Evolutionary conservation across 2,113 vertebrate genomes (phyloP).

Genomic region (Pelecanus crispus): DNA sequence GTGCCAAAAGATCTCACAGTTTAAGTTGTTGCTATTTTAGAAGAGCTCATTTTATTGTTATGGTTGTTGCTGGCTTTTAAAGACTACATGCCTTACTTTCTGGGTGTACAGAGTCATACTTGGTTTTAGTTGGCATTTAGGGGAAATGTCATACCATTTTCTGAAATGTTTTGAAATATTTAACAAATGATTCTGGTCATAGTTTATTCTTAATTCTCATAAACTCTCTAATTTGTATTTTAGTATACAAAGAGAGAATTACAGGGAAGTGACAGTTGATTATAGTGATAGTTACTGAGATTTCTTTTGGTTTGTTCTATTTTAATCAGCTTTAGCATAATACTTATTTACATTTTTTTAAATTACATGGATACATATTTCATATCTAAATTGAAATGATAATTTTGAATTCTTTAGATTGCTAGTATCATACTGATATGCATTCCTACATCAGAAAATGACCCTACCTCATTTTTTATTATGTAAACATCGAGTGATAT

Average conservation of each 20-base stretch:
- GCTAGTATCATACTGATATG: neutral
- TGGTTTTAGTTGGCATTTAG: neutral
- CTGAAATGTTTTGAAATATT: neutral
- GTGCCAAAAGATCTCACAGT: constrained; percentile 13
- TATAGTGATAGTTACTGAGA: neutral
- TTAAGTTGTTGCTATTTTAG: constrained; percentile 27
- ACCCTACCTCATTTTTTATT: neutral
- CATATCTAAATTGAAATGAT: neutral
- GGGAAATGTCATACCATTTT: neutral
- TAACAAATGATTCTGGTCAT: neutral
- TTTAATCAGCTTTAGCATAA: neutral
- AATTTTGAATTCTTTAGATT: neutral
- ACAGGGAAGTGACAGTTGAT: neutral
- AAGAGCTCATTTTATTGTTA: constrained; percentile 24
- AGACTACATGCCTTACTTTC: neutral
- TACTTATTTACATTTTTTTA: neutral
- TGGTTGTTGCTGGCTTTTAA: neutral
- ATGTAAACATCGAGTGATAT: neutral
- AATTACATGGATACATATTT: neutral
- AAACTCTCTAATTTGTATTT: neutral
- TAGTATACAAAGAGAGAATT: neutral
- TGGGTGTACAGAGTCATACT: neutral
- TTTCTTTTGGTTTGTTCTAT: neutral
- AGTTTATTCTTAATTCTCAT: neutral
- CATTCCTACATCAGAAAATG: neutral